phyloP scores from a whole-genome alignment of 2,113 vertebrate genomes.

The Dasyurus viverrinus region DNA sequence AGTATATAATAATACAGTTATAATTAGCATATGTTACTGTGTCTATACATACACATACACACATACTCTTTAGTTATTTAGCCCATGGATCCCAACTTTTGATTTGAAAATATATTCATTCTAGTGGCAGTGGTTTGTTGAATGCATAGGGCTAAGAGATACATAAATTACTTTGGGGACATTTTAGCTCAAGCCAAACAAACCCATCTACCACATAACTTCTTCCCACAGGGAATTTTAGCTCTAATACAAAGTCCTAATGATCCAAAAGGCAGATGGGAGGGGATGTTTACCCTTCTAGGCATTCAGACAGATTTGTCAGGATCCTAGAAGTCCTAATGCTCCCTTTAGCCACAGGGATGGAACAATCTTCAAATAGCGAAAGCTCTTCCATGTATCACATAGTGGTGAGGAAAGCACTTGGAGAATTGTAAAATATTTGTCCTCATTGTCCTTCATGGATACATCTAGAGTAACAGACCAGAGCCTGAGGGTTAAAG shows the following conservation, averaged over 20 bases:
- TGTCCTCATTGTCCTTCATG: background rate
- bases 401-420: background rate
- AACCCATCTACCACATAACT: background rate
- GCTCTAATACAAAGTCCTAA: background rate
- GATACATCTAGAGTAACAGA: background rate
- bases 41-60: background rate
- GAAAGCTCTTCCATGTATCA: background rate
- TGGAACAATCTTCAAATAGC: background rate
- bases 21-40: background rate
- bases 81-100: background rate
- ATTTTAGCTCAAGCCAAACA: background rate
- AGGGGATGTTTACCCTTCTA: background rate
- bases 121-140: background rate
- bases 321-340: conserved; percentile 4
- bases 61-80: background rate
- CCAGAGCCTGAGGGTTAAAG: background rate
- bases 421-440: background rate
- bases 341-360: background rate
- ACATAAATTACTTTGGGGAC: background rate
- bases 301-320: background rate
- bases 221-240: conserved; percentile 1
- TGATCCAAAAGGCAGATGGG: background rate
- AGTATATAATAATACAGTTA: background rate
- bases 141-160: background rate
- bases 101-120: background rate